Evolutionary conservation across 2,113 vertebrate genomes (phyloP).

Genomic region (Pelecanus crispus): DNA sequence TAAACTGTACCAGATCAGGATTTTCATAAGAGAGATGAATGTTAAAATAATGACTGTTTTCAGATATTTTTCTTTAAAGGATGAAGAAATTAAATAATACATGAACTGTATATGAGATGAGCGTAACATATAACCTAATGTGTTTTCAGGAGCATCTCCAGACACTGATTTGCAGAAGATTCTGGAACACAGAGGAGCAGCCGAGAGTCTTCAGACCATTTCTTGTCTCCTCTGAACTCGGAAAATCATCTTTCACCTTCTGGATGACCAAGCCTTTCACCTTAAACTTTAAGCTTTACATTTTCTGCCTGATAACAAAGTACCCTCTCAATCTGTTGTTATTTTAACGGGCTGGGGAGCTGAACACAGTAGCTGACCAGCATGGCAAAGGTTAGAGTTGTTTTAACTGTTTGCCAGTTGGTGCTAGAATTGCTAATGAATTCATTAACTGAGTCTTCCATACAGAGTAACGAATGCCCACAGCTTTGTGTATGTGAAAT

Average conservation of each 20-base stretch:
- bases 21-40: background rate
- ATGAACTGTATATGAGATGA: background rate
- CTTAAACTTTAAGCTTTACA: background rate
- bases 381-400: slow-evolving; percentile 78
- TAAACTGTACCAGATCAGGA: background rate
- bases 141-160: slow-evolving; percentile 71
- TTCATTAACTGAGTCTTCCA: slow-evolving; percentile 74
- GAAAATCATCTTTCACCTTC: background rate
- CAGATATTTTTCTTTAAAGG: background rate
- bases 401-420: slow-evolving; percentile 65
- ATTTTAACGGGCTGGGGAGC: background rate
- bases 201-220: slow-evolving; percentile 19
- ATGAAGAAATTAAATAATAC: background rate
- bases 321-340: background rate
- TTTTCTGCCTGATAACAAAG: background rate
- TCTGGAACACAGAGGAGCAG: background rate
- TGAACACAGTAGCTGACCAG: slow-evolving; percentile 25
- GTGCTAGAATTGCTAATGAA: slow-evolving; percentile 75
- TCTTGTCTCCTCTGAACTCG: slow-evolving; percentile 9
- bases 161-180: background rate
- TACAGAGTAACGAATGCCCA: slow-evolving; percentile 85
- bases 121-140: slow-evolving; percentile 54
- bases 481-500: slow-evolving; percentile 96
- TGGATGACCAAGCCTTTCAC: slow-evolving; percentile 43
- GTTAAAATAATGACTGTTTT: background rate